Base-by-base conservation (phyloP, 1,140 invertebrate species). In the Pseudomyrmex concolor region DNA sequence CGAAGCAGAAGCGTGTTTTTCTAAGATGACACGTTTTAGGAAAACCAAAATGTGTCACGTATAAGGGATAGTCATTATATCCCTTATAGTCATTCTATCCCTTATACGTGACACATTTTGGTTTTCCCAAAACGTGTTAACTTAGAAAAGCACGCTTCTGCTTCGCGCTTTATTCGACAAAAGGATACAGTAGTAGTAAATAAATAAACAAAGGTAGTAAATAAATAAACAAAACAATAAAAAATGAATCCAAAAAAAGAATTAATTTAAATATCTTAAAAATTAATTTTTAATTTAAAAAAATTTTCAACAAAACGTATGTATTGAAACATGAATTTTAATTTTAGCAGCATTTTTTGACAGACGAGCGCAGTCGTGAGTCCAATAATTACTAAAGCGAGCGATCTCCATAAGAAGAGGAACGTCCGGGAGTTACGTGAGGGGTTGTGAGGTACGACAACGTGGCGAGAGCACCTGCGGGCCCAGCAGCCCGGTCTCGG, bases 401-500 rank as follows among this genome's bases (percentile, higher is more conserved):
- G 81, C 83, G 72, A 71, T 74, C 77, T 72, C 68, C 74, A 62
- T 59, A 73, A 72, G 70, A 74, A 63, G 70, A 59, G 68, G 84
- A 84, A 81, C 55, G 68, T 54, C 51, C 34, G 34, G 77, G 62
- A 59, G 70, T 80, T 82, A 72, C 83, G 78, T 68, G 59, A 84
- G 80, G 81, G 86, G 66, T 76, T 71, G 34, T 34, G 76, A 84
- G 71, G 87, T 74, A 90, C 81, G 86, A 68, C 74, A 60, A 64
- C 72, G 83, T 87, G 83, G 66, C 64, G 83, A 77, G 83, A 88
- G 81, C 92, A 92, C 91, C 90, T 92, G 92, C 86, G 90, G 80
- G 83, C 70, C 50, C 62, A 76, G 62, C 64, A 81, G 66, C 60
- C 77, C 80, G 45, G 34, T 34, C 66, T 64, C 67, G 57, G 63